These are phyloP conservation scores for Danaus melanippus DNA, from an alignment of 1,140 invertebrate genomes.

Conservation along the genomic window DNA sequence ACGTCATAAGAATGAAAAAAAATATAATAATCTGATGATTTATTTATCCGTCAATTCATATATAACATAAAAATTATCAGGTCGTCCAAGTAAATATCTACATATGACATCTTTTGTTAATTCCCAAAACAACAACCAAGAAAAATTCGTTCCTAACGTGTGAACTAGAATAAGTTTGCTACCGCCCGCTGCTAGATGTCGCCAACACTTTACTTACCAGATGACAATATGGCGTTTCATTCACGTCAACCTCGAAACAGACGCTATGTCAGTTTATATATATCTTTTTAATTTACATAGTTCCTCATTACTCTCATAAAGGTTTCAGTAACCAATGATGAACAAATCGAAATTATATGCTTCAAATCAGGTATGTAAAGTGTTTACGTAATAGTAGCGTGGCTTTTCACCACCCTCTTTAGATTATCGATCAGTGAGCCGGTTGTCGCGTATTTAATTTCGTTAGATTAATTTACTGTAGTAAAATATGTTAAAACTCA, in stretches of 20 bases:
- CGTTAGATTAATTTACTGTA: slow-evolving; percentile 3
- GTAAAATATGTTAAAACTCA: background rate
- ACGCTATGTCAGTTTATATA: slow-evolving; percentile 32
- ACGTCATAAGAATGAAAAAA: too few species aligned
- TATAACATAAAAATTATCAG: too few species aligned
- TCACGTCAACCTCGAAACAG: slow-evolving; percentile 33
- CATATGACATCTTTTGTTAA: too few species aligned
- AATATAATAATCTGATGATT: too few species aligned
- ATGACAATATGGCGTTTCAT: slow-evolving; percentile 48
- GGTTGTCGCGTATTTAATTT: slow-evolving; percentile 2
- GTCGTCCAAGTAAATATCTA: too few species aligned
- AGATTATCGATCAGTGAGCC: slow-evolving; percentile 47
- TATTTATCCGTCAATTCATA: too few species aligned
- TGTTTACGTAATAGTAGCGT: slow-evolving; percentile 25
- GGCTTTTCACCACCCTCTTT: slow-evolving; percentile 21
- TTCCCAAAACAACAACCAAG: too few species aligned
- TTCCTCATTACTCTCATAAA: too few species aligned
- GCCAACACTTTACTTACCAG: slow-evolving; percentile 16
- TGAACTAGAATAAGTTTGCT: too few species aligned
- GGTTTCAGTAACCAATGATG: too few species aligned
- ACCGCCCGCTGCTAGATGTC: slow-evolving; percentile 45
- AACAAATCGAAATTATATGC: slow-evolving; percentile 9
- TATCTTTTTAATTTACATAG: slow-evolving; percentile 3
- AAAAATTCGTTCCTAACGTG: too few species aligned
- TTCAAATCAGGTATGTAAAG: slow-evolving; percentile 32